Base-by-base conservation (phyloP, 2,113 vertebrate genomes). In the Caretta caretta region DNA sequence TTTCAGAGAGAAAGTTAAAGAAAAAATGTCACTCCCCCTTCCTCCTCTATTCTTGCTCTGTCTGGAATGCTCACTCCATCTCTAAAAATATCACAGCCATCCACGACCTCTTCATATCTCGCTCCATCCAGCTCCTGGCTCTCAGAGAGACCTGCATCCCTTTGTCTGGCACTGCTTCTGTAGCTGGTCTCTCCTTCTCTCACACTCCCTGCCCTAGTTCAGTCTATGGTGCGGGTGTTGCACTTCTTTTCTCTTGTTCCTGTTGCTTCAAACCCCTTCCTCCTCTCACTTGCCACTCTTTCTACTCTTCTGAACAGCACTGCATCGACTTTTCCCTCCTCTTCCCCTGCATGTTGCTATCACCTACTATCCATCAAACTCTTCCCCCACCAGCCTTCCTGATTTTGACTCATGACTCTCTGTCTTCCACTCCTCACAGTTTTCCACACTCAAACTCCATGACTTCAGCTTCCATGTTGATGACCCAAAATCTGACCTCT, bases 1-100 rank as follows among this genome's bases (percentile, higher is more conserved):
- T 87, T 93, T 93, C 87, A 89, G 27, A 27, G 11, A 76, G 16
- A 87, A 95, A 94, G 94, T 51, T 6, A 35, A 90, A 94, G 10
- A 81, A 7, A 90, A 92, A 83, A n/a, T 48, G 16, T 89, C 29
- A 79, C 12, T 62, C 27, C 78, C 24, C 82, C 83, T 87, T 27
- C 27, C 6, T 92, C 93, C 17, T 10, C 2, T 1, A 54, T 4
- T 87, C 95, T 72, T 80, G 42, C 20, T 83, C 3, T 80, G 93
- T 93, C 31, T 90, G 76, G 57, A 91, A 85, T 24, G 72, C 8
- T 57, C 2, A 87, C 22, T 10, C 2, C 11, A 83, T 57, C 90
- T 93, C 88, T 84, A 56, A 90, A n/a, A 35, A n/a, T 27, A 83
- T 24, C 5, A 57, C 65, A 92, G n/a, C 51, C 83, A 90, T 81